A percentile compares a stretch with the other conserved stretches of the same genome.
Evolutionary conservation across 1,140 invertebrate genomes (phyloP).

Genomic region (Muscidifurax raptorellus): DNA sequence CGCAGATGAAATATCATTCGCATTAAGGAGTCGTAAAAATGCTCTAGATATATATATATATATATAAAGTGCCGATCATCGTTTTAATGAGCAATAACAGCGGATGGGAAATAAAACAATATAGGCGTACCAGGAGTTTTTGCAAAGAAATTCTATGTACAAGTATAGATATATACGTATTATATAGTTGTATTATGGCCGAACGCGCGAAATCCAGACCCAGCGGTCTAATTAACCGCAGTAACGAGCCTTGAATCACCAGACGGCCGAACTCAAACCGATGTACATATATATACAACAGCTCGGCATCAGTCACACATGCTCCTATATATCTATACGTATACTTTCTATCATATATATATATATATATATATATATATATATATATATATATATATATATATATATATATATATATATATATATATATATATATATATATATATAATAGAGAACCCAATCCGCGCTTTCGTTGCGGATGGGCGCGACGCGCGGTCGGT

Average conservation of each 20-base stretch:
- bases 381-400: background rate
- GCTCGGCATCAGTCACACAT: background rate
- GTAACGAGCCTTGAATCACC: background rate
- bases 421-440: background rate
- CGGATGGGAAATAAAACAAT: background rate
- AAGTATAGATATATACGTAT: too few species aligned
- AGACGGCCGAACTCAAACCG: background rate
- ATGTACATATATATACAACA: background rate
- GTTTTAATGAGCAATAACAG: too few species aligned
- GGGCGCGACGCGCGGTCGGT: background rate
- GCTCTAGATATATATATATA: background rate
- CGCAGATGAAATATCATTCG: background rate
- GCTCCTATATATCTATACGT: background rate
- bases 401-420: background rate
- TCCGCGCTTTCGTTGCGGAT: background rate
- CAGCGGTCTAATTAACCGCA: background rate
- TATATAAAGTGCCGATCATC: too few species aligned
- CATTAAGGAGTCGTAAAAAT: background rate
- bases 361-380: background rate
- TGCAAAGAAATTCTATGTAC: background rate
- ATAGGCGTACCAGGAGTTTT: background rate
- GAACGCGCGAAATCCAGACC: background rate
- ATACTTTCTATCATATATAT: background rate
- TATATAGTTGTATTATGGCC: background rate
- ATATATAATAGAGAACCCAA: background rate